phyloP scores from a whole-genome alignment of 2,113 vertebrate species.

The Coryphaenoides rupestris region DNA sequence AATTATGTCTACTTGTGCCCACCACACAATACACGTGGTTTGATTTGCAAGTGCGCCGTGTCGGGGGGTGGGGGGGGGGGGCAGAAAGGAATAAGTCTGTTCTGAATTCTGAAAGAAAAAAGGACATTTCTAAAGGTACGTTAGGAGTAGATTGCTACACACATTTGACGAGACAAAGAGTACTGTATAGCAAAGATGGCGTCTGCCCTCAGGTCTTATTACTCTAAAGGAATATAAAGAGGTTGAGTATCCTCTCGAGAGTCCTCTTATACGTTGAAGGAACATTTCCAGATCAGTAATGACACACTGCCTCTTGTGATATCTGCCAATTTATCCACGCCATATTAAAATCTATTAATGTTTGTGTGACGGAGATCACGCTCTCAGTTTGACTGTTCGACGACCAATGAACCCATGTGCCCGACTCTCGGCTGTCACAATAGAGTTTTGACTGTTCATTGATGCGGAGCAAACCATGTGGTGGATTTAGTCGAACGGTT shows the following conservation, averaged over 20 bases:
- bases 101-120: background rate
- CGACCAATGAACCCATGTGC: background rate
- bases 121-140: background rate
- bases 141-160: background rate
- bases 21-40: slow-evolving; percentile 7
- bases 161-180: slow-evolving; percentile 10
- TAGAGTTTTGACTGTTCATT: no score
- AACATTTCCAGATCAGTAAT: slow-evolving; percentile 40
- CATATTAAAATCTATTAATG: no score
- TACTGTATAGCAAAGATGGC: slow-evolving; percentile 9
- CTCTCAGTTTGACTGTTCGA: no score
- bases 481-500: no score
- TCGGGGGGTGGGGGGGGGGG: no score
- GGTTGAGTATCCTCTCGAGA: slow-evolving; percentile 33
- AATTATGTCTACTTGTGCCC: no score
- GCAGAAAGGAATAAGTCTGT: background rate
- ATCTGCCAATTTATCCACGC: background rate
- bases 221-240: slow-evolving; percentile 33
- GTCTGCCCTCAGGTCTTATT: slow-evolving; percentile 42
- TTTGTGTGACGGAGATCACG: background rate
- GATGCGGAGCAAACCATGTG: no score
- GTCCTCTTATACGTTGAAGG: slow-evolving; percentile 35
- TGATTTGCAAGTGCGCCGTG: slow-evolving; percentile 4
- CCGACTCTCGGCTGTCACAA: no score
- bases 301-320: slow-evolving; percentile 23